These are phyloP conservation scores for Scaptomyza cyrtandrae DNA, from an alignment of 2,888 invertebrate genomes.

Conservation along the genomic window DNA sequence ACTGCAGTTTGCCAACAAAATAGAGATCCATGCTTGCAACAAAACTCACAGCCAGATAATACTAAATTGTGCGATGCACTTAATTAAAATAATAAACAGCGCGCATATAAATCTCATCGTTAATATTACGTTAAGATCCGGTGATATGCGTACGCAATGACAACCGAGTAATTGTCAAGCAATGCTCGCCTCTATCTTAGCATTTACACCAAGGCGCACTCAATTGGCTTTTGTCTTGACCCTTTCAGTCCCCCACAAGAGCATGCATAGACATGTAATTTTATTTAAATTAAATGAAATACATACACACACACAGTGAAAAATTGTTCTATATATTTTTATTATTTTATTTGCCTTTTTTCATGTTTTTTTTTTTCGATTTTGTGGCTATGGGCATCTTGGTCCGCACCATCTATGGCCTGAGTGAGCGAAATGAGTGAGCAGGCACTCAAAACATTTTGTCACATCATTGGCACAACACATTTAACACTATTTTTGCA, in stretches of 20 bases:
- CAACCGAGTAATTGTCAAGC: slow-evolving; percentile 67
- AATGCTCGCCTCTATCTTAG: slow-evolving; percentile 36
- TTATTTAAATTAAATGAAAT: slow-evolving; percentile 67
- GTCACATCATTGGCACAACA: slow-evolving; percentile 70
- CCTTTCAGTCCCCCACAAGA: background rate
- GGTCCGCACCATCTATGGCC: slow-evolving; percentile 80
- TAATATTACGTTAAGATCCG: slow-evolving; percentile 74
- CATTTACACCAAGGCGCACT: background rate
- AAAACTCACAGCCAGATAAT: slow-evolving; percentile 29
- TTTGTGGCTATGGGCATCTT: slow-evolving; percentile 39
- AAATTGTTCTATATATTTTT: slow-evolving; percentile 11
- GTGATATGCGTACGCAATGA: slow-evolving; percentile 54
- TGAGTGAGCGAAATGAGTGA: slow-evolving; percentile 63
- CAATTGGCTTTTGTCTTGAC: slow-evolving; percentile 1
- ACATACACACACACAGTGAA: slow-evolving; percentile 32
- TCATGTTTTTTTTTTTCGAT: slow-evolving; percentile 24
- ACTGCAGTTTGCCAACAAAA: slow-evolving; percentile 23
- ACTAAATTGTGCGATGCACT: slow-evolving; percentile 57
- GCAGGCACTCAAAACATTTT: slow-evolving; percentile 54
- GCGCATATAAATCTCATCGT: slow-evolving; percentile 63
- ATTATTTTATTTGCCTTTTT: slow-evolving; percentile 42
- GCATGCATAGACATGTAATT: slow-evolving; percentile 15
- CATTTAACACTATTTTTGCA: slow-evolving; percentile 19
- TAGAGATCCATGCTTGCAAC: background rate
- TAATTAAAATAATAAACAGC: slow-evolving; percentile 60